Evolutionary conservation across 2,888 invertebrate species (phyloP).

Genomic region (Carabus problematicus): DNA sequence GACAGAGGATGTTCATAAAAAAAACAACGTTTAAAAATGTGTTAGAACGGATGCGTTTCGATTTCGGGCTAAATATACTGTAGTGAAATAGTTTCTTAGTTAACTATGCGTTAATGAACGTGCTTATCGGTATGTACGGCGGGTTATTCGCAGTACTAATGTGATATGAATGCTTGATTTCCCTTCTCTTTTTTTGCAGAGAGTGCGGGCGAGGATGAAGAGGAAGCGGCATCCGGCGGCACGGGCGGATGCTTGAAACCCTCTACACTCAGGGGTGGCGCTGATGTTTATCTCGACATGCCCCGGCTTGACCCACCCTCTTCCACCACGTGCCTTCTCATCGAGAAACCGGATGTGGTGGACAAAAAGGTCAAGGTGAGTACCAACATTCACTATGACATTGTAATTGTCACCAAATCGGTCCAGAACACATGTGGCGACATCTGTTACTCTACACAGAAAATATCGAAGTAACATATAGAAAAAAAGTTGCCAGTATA

Average conservation of each 20-base stretch:
- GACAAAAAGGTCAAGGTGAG: conserved; percentile 81
- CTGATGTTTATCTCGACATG: conserved; percentile 65
- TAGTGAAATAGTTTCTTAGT: too few species aligned
- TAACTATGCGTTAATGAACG: too few species aligned
- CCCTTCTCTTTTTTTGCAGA: conserved; percentile 59
- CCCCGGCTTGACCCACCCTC: conserved; percentile 61
- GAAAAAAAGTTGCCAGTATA: too few species aligned
- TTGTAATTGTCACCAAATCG: too few species aligned
- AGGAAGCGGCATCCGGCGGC: conserved; percentile 54
- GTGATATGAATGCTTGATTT: not conserved
- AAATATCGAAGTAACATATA: too few species aligned
- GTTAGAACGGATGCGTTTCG: too few species aligned
- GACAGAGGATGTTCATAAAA: too few species aligned
- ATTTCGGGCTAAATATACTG: too few species aligned
- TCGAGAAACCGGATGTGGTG: conserved; percentile 68
- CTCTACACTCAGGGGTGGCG: conserved; percentile 60
- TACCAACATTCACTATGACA: conserved; percentile 10
- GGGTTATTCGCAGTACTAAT: not conserved
- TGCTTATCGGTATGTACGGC: not conserved
- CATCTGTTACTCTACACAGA: too few species aligned
- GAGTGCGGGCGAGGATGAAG: conserved; percentile 67
- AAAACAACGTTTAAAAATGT: too few species aligned
- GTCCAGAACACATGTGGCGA: too few species aligned
- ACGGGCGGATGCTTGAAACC: conserved; percentile 55
- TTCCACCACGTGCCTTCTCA: conserved; percentile 65